Evolutionary conservation across 2,113 vertebrate species (phyloP).

Genomic region (Atractosteus spatula): DNA sequence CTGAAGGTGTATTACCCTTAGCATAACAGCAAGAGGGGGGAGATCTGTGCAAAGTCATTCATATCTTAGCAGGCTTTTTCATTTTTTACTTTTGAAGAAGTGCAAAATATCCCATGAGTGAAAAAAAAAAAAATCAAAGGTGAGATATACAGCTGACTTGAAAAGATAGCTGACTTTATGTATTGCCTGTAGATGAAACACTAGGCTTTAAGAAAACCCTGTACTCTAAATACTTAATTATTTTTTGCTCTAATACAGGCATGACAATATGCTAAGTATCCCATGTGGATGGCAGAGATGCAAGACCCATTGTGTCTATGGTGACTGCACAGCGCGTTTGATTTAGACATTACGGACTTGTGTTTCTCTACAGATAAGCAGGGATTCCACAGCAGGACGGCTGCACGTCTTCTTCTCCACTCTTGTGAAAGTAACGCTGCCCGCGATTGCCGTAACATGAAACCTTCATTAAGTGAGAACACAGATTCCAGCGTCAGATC

Average conservation of each 20-base stretch:
- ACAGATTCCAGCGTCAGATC: background rate
- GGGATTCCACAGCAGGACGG: conserved; percentile 4
- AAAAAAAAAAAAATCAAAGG: no score
- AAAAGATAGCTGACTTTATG: background rate
- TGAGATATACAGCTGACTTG: background rate
- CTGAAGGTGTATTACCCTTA: no score
- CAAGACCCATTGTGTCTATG: background rate
- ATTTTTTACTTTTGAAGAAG: no score
- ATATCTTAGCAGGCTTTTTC: no score
- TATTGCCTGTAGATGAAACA: background rate
- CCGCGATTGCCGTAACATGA: background rate
- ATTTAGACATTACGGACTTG: conserved; percentile 11
- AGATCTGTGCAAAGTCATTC: no score
- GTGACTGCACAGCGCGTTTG: background rate
- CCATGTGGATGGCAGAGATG: conserved; percentile 5
- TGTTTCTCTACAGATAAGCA: conserved; percentile 16
- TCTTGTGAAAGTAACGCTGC: background rate
- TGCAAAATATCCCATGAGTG: no score
- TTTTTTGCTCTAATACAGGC: background rate
- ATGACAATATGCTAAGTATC: background rate
- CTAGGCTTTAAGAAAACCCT: background rate
- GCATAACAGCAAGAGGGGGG: no score
- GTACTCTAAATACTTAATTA: background rate
- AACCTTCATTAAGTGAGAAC: background rate
- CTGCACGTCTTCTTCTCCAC: background rate